A percentile compares a stretch with the other conserved stretches of the same genome.
These are phyloP conservation scores for Drusus annulatus DNA, from an alignment of 1,140 invertebrate species.

Conservation along the genomic window DNA sequence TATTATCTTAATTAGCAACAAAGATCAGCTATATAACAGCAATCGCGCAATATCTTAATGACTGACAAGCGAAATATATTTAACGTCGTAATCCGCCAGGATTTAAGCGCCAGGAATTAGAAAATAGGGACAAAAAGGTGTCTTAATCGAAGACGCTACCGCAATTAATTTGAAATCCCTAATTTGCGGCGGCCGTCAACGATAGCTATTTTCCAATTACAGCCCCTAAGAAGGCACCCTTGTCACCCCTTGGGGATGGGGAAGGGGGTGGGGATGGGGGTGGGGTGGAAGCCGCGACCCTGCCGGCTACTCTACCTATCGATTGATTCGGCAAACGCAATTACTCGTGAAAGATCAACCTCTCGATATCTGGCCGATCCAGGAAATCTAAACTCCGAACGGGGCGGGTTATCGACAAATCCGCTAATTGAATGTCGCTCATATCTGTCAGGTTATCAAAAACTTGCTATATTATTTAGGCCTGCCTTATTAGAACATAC, in stretches of 20 bases:
- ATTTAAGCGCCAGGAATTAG: slow-evolving; percentile 18
- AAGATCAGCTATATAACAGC: too few relatives aligned
- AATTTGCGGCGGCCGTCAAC: slow-evolving; percentile 51
- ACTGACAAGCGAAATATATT: background rate
- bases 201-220: slow-evolving; percentile 49
- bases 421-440: too few relatives aligned
- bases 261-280: background rate
- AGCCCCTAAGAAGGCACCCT: slow-evolving; percentile 21
- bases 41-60: too few relatives aligned
- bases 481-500: too few relatives aligned
- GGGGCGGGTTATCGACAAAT: too few relatives aligned
- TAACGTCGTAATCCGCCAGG: background rate
- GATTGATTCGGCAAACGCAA: slow-evolving; percentile 55
- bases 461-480: too few relatives aligned
- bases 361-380: slow-evolving; percentile 31
- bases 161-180: slow-evolving; percentile 55
- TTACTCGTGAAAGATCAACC: slow-evolving; percentile 54
- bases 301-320: slow-evolving; percentile 47
- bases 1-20: too few relatives aligned
- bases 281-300: background rate
- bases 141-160: slow-evolving; percentile 33
- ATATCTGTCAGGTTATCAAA: too few relatives aligned
- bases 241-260: background rate
- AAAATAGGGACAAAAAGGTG: slow-evolving; percentile 1
- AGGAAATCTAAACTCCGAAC: background rate